These are phyloP conservation scores for Thereva nobilitata DNA, from an alignment of 2,888 invertebrate genomes.

Conservation along the genomic window DNA sequence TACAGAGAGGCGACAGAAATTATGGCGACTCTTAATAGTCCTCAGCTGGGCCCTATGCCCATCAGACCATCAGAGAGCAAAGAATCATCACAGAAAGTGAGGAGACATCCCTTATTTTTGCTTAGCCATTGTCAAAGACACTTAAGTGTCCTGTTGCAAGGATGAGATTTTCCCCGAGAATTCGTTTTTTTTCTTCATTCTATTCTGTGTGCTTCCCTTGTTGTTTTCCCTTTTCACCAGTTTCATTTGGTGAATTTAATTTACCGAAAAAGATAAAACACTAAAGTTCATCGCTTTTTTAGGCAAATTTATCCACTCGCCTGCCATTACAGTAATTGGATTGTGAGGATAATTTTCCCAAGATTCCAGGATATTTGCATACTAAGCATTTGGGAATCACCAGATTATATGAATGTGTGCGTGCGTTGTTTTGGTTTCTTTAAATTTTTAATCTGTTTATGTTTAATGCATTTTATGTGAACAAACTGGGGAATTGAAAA, in stretches of 20 bases:
- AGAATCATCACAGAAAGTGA: neutral
- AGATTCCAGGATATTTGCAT: no score
- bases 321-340: slow-evolving; percentile 32
- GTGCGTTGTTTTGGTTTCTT: no score
- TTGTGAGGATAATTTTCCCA: slow-evolving; percentile 16
- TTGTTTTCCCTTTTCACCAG: neutral
- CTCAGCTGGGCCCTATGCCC: slow-evolving; percentile 1
- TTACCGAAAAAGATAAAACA: slow-evolving; percentile 34
- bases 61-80: neutral
- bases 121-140: neutral
- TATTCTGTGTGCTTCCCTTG: no score
- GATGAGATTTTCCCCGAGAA: no score
- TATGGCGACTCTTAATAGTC: slow-evolving; percentile 36
- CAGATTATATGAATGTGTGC: no score
- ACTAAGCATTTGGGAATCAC: no score
- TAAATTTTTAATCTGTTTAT: no score
- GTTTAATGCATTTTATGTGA: no score
- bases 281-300: slow-evolving; percentile 33
- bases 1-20: slow-evolving; percentile 33
- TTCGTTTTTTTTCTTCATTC: no score
- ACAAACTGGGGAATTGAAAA: no score
- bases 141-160: no score
- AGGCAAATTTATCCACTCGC: slow-evolving; percentile 33
- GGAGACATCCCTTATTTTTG: neutral
- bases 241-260: slow-evolving; percentile 22